A percentile compares a stretch with the other conserved stretches of the same genome.
These are phyloP conservation scores for Dendrolimus kikuchii DNA, from an alignment of 1,140 invertebrate genomes.

Conservation along the genomic window DNA sequence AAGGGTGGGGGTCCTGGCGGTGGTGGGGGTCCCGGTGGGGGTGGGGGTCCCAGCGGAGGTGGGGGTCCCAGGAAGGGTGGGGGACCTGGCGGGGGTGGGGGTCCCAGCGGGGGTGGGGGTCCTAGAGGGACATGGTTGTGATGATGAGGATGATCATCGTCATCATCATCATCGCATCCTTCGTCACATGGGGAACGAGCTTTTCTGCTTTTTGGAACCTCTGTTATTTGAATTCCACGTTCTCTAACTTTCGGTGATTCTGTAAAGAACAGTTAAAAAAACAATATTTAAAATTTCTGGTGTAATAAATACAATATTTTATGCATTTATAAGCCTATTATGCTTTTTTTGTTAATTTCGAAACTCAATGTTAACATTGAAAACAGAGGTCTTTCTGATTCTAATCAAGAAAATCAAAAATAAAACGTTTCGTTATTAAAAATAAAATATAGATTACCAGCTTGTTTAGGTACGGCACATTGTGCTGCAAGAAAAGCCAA, in stretches of 20 bases:
- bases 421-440: not conserved
- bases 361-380: no score
- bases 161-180: constrained; percentile 8
- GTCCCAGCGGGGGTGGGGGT: no score
- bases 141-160: constrained; percentile 1
- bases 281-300: no score
- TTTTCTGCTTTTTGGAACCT: constrained; percentile 18
- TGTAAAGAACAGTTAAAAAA: no score
- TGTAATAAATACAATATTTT: no score
- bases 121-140: constrained; percentile 1
- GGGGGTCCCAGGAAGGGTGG: no score
- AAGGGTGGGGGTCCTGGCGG: constrained; percentile 19
- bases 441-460: constrained; percentile 2
- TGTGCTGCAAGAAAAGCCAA: constrained; percentile 13
- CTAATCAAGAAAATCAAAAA: not conserved
- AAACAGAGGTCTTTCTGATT: not conserved
- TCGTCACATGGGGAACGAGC: constrained; percentile 30
- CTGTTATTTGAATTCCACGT: constrained; percentile 12
- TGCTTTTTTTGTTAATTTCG: no score
- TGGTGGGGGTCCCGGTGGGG: no score
- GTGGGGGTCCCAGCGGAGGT: no score
- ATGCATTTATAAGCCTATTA: no score
- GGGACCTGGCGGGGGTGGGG: no score
- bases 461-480: constrained; percentile 5
- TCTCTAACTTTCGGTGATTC: no score